Base-by-base conservation (phyloP, 1,140 invertebrate species). In the Heliconius hermathena region DNA sequence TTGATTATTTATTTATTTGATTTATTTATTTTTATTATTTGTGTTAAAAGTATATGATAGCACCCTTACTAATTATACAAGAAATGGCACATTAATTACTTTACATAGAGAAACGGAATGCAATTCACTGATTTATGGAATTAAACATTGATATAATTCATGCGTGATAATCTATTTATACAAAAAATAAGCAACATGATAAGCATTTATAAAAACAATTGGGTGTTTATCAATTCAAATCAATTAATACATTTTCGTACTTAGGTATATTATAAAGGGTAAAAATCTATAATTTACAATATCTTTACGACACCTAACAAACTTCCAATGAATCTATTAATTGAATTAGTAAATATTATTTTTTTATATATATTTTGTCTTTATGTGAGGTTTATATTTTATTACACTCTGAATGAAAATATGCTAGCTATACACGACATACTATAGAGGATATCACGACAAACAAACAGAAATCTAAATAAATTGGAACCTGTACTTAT, bases 31-130 rank as follows among this genome's bases (percentile, higher is more conserved):
- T 26, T 26, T 26, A 26, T 26, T 26, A 60, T 60, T 22, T 60
- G n/a, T 11, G 8, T 26, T 2, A 9, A 60, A n/a, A 26, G 0
- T 22, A 60, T 22, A 60, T 1, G 8, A 57, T 60, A 60, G 13
- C 13, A 46, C 13, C 13, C 11, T 13, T 4, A 13, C 3, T 60
- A 26, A 22, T n/a, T 60, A 60, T 9, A 20, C 20, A 33, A 33
- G 29, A 33, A 33, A 33, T 3, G 29, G 29, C 29, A 33, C 5
- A 33, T n/a, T 22, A 0, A 60, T 60, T 26, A 60, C 22, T n/a
- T 26, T 57, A 22, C 20, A 36, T 16, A 38, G 70, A 18, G 66
- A 76, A 76, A 80, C 74, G 71, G 36, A 80, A 80, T 76, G 71
- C 74, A 49, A 76, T 76, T 60, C 8, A 20, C 9, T 60, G n/a